phyloP scores from a whole-genome alignment of 2,797 vertebrate species.

The Pampus argenteus region DNA sequence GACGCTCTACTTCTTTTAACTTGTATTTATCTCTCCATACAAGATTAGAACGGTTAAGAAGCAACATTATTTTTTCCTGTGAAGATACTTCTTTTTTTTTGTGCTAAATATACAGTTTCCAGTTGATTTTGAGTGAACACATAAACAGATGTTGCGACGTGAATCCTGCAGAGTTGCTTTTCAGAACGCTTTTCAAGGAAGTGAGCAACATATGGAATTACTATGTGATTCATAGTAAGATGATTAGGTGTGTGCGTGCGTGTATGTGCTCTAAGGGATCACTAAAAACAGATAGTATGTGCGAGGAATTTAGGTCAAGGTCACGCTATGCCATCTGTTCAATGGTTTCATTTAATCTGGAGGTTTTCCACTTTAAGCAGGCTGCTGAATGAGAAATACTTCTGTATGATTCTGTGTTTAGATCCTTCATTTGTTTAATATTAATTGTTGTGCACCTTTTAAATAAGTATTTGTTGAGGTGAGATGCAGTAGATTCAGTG shows the following conservation, averaged over 20 bases:
- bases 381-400: constrained; percentile 17
- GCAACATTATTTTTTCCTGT: background rate
- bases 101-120: background rate
- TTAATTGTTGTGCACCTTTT: constrained; percentile 4
- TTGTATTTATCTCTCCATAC: background rate
- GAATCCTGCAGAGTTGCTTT: constrained; percentile 30
- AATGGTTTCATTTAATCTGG: constrained; percentile 63
- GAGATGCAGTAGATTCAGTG: constrained; percentile 5
- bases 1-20: background rate
- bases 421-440: constrained; percentile 1
- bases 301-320: constrained; percentile 74
- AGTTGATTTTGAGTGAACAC: constrained; percentile 23
- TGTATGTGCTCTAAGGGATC: constrained; percentile 32
- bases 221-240: constrained; percentile 49
- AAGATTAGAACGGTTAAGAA: background rate
- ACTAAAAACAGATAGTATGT: constrained; percentile 59
- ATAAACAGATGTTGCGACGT: constrained; percentile 52
- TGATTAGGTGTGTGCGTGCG: constrained; percentile 35
- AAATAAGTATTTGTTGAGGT: constrained; percentile 9
- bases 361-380: constrained; percentile 56
- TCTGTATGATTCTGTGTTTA: background rate
- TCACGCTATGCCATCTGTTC: constrained; percentile 72
- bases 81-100: background rate
- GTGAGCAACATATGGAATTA: constrained; percentile 62
- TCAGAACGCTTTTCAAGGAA: constrained; percentile 36